Evolutionary conservation across 2,888 invertebrate species (phyloP).

Genomic region (Pyrocoelia pectoralis): DNA sequence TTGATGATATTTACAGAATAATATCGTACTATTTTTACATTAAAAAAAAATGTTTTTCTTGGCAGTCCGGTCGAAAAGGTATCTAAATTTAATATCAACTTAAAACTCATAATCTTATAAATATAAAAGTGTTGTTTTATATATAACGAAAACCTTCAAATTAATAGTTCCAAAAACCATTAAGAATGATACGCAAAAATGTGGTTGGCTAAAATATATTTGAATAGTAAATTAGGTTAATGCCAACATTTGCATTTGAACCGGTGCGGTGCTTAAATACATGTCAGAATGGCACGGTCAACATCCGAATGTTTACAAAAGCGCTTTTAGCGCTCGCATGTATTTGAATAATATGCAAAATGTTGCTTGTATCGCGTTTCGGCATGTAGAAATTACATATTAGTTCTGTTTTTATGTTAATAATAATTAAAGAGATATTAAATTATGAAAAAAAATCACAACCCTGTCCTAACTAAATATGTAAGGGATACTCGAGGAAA

Average conservation of each 20-base stretch:
- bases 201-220: background rate
- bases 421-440: too few relatives aligned
- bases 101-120: constrained; percentile 11
- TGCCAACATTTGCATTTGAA: constrained; percentile 8
- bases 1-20: too few relatives aligned
- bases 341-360: constrained; percentile 13
- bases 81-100: constrained; percentile 9
- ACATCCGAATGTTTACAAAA: constrained; percentile 10
- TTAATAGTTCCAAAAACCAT: background rate
- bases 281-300: background rate
- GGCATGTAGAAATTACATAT: background rate
- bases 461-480: too few relatives aligned
- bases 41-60: constrained; percentile 9
- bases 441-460: too few relatives aligned
- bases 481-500: too few relatives aligned
- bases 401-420: background rate
- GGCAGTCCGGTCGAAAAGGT: constrained; percentile 8
- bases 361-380: background rate
- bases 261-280: background rate
- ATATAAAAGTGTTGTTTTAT: background rate
- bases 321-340: constrained; percentile 5
- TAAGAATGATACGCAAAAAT: background rate
- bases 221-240: constrained; percentile 7
- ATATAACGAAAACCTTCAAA: background rate
- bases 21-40: background rate